phyloP scores from a whole-genome alignment of 1,140 invertebrate genomes.

The Drosophila subobscura region DNA sequence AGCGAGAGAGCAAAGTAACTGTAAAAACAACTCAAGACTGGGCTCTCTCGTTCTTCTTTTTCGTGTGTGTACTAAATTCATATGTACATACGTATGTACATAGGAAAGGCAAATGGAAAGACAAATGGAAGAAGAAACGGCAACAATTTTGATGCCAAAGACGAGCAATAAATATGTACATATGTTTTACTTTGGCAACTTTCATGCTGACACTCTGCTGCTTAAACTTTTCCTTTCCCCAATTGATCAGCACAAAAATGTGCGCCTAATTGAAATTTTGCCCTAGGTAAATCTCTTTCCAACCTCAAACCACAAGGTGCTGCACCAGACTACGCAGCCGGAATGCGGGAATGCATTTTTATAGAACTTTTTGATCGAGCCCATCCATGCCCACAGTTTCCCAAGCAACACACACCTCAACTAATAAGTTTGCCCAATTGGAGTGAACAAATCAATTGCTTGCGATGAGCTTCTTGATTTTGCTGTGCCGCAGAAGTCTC shows the following conservation, averaged over 20 bases:
- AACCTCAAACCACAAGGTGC: constrained; percentile 29
- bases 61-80: no score
- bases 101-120: no score
- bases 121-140: no score
- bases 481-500: not conserved
- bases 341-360: constrained; percentile 56
- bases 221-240: constrained; percentile 60
- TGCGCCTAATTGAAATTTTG: constrained; percentile 66
- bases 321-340: constrained; percentile 3
- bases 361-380: constrained; percentile 64
- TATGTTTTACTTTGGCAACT: constrained; percentile 8
- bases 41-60: no score
- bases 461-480: constrained; percentile 3
- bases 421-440: constrained; percentile 58
- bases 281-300: constrained; percentile 45
- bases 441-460: constrained; percentile 38
- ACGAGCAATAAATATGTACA: constrained; percentile 28
- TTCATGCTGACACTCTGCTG: constrained; percentile 26
- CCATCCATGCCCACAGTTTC: constrained; percentile 40
- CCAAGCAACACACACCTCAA: constrained; percentile 51
- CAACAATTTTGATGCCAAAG: constrained; percentile 36
- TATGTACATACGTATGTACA: no score
- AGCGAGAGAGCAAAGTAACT: no score
- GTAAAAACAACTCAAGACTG: no score
- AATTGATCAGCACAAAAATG: constrained; percentile 70